Evolutionary conservation across 2,113 vertebrate species (phyloP).

Genomic region (Sisor rabdophorus): DNA sequence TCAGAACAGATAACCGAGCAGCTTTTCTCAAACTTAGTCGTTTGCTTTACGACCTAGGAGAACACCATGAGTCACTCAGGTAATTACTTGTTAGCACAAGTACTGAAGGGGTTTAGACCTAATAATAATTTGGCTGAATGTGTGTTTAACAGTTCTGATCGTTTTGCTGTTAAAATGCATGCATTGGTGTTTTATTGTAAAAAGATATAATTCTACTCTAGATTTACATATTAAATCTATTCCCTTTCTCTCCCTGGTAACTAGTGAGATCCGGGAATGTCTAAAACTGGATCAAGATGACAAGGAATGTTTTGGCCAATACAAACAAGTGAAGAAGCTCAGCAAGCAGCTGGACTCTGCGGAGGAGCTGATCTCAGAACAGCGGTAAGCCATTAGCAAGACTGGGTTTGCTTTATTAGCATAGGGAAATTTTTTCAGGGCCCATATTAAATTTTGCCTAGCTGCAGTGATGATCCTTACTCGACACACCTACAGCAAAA

Average conservation of each 20-base stretch:
- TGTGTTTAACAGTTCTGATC: background rate
- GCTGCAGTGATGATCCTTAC: background rate
- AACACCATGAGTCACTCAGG: slow-evolving; percentile 76
- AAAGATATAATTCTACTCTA: background rate
- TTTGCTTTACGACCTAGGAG: slow-evolving; percentile 74
- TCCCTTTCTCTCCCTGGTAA: background rate
- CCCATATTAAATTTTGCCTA: background rate
- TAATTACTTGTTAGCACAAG: slow-evolving; percentile 38
- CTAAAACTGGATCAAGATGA: slow-evolving; percentile 81
- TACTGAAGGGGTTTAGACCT: background rate
- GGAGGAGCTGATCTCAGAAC: slow-evolving; percentile 68
- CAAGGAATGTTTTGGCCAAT: slow-evolving; percentile 76
- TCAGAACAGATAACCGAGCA: slow-evolving; percentile 77
- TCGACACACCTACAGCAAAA: background rate
- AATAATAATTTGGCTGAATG: background rate
- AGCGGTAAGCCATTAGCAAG: slow-evolving; percentile 59
- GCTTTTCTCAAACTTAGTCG: slow-evolving; percentile 76
- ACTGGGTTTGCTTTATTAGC: background rate
- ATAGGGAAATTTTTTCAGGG: background rate
- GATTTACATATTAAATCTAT: background rate
- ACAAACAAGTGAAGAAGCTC: slow-evolving; percentile 81
- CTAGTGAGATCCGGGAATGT: slow-evolving; percentile 76
- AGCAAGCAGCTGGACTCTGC: slow-evolving; percentile 76
- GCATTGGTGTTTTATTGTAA: background rate
- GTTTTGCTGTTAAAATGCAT: background rate